A percentile compares a stretch with the other conserved stretches of the same genome.
Conservation (phyloP, 2,797 vertebrate species). For the Hypotaenidia philippensis region DNA sequence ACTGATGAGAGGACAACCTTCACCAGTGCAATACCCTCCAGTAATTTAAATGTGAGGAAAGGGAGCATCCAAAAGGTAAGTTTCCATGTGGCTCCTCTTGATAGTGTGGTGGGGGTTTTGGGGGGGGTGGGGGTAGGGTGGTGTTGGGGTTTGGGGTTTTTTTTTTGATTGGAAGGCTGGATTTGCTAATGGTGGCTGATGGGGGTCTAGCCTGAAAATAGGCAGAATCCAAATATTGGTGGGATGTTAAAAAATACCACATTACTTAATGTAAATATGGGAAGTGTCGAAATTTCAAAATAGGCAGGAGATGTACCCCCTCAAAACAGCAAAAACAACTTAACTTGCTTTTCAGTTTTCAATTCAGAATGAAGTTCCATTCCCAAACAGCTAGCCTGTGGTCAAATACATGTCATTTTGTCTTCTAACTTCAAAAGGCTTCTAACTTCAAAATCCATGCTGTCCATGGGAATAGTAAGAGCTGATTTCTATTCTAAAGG, state of each 20-base stretch:
- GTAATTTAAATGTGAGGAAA: not conserved
- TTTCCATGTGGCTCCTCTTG: not conserved
- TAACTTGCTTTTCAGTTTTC: not conserved
- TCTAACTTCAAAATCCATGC: not conserved
- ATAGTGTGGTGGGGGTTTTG: not conserved
- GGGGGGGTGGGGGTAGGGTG: no score
- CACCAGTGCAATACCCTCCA: not conserved
- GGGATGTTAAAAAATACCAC: not conserved
- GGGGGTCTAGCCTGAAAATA: not conserved
- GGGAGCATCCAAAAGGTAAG: not conserved
- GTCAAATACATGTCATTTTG: not conserved
- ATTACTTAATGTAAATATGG: not conserved
- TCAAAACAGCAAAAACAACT: not conserved
- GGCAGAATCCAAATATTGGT: not conserved
- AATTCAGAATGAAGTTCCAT: not conserved
- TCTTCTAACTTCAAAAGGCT: not conserved
- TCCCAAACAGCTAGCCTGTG: not conserved
- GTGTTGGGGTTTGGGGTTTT: no score
- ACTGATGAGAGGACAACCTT: not conserved
- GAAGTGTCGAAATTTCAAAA: not conserved
- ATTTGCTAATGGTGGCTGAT: not conserved
- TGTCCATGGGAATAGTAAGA: not conserved
- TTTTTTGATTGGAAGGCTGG: not conserved
- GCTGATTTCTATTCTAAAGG: not conserved
- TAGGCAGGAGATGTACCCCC: fast-evolving